Evolutionary conservation across 1,140 invertebrate genomes (phyloP).

Genomic region (Drosophila pruinosa): DNA sequence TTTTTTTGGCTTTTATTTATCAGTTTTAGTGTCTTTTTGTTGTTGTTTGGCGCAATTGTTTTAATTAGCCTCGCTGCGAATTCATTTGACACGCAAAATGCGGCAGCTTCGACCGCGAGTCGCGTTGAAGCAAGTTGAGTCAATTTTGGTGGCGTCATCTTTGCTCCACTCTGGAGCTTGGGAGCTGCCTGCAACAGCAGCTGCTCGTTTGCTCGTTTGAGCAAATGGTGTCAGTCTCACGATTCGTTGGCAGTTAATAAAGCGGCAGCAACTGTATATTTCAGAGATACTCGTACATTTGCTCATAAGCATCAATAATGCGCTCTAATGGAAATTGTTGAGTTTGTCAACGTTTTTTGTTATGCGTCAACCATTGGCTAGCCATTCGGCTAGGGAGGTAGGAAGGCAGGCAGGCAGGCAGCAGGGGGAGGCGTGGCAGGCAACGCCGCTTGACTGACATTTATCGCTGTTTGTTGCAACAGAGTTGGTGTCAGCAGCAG

Average conservation of each 20-base stretch:
- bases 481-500: slow-evolving; percentile 49
- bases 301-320: slow-evolving; percentile 76
- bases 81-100: slow-evolving; percentile 48
- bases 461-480: slow-evolving; percentile 71
- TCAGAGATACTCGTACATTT: slow-evolving; percentile 38
- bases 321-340: slow-evolving; percentile 70
- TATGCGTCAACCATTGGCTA: slow-evolving; percentile 62
- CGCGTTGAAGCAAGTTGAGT: neutral
- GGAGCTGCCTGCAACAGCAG: slow-evolving; percentile 11
- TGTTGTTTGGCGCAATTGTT: slow-evolving; percentile 38
- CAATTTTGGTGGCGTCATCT: slow-evolving; percentile 21
- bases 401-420: neutral
- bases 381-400: neutral
- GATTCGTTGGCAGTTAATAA: slow-evolving; percentile 56
- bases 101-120: slow-evolving; percentile 8
- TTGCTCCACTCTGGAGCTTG: neutral
- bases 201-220: slow-evolving; percentile 5
- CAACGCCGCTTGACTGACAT: slow-evolving; percentile 70
- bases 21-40: neutral
- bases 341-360: slow-evolving; percentile 47
- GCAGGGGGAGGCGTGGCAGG: slow-evolving; percentile 41
- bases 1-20: slow-evolving; percentile 9
- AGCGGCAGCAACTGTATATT: slow-evolving; percentile 30
- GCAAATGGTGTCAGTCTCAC: slow-evolving; percentile 65
- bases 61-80: slow-evolving; percentile 46